Conservation (phyloP, 2,888 invertebrate genomes). For the Argyresthia goedartella region DNA sequence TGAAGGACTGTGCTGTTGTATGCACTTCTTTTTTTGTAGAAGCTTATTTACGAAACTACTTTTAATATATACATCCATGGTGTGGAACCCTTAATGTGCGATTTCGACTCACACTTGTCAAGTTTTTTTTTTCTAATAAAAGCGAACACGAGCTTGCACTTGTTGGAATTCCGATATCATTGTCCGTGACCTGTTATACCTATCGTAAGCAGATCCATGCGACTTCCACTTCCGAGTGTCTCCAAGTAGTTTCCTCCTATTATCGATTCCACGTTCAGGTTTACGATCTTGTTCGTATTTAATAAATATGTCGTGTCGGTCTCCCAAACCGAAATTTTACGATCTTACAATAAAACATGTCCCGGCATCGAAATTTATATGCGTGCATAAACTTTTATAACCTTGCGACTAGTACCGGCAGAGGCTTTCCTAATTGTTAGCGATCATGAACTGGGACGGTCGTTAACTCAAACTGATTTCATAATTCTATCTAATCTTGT, state of each 20-base stretch:
- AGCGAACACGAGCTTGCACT: no score
- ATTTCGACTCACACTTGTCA: no score
- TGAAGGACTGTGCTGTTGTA: no score
- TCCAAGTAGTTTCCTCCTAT: conserved; percentile 52
- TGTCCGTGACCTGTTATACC: not conserved
- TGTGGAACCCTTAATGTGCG: no score
- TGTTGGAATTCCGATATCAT: not conserved
- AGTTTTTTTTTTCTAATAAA: no score
- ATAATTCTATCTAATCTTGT: no score
- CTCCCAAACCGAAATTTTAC: conserved; percentile 66
- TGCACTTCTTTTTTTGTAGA: no score
- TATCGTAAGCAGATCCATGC: conserved; percentile 12
- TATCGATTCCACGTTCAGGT: conserved; percentile 57
- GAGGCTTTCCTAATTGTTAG: conserved; percentile 62
- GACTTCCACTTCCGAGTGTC: conserved; percentile 17
- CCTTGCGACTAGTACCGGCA: conserved; percentile 59
- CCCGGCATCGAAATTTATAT: conserved; percentile 69
- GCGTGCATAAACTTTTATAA: conserved; percentile 70
- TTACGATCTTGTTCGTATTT: conserved; percentile 68
- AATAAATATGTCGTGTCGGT: conserved; percentile 69
- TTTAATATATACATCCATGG: no score
- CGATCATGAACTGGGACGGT: conserved; percentile 54
- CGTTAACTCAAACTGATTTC: not conserved
- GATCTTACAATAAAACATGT: conserved; percentile 67
- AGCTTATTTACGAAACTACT: no score